Percentiles rank a stretch among this genome's conserved stretches.
Evolutionary conservation across 2,797 vertebrate genomes (phyloP).

Genomic region (Pseudochromis fuscus): DNA sequence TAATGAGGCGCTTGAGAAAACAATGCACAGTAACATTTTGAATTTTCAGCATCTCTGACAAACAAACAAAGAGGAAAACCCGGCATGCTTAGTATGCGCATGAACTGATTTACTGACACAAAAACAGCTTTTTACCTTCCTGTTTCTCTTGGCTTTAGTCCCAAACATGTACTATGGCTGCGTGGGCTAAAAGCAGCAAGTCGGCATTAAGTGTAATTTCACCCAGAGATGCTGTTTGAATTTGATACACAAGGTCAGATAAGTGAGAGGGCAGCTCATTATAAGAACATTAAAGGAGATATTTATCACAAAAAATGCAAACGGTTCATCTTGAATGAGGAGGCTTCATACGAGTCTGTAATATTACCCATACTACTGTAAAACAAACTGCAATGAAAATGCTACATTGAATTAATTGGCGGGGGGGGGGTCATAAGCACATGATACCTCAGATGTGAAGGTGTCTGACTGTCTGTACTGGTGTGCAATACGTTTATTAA

Average conservation of each 20-base stretch:
- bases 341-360: too few species aligned
- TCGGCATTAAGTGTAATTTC: background rate
- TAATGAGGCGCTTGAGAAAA: constrained; percentile 57
- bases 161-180: constrained; percentile 2
- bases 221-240: background rate
- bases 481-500: too few species aligned
- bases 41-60: constrained; percentile 20
- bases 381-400: too few species aligned
- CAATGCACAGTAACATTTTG: background rate
- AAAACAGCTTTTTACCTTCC: background rate
- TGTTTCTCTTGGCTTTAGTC: background rate
- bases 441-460: too few species aligned
- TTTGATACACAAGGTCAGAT: constrained; percentile 34
- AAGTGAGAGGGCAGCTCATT: background rate
- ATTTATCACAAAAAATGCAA: background rate
- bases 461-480: too few species aligned
- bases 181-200: background rate
- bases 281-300: background rate
- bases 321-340: background rate
- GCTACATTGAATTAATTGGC: too few species aligned
- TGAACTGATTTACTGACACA: constrained; percentile 5
- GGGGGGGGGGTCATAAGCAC: too few species aligned
- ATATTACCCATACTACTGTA: too few species aligned
- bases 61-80: constrained; percentile 7
- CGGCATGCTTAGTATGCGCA: background rate